A percentile compares a stretch with the other conserved stretches of the same genome.
These are phyloP conservation scores for Drosophila rhopaloa DNA, from an alignment of 1,140 invertebrate species.

Conservation along the genomic window DNA sequence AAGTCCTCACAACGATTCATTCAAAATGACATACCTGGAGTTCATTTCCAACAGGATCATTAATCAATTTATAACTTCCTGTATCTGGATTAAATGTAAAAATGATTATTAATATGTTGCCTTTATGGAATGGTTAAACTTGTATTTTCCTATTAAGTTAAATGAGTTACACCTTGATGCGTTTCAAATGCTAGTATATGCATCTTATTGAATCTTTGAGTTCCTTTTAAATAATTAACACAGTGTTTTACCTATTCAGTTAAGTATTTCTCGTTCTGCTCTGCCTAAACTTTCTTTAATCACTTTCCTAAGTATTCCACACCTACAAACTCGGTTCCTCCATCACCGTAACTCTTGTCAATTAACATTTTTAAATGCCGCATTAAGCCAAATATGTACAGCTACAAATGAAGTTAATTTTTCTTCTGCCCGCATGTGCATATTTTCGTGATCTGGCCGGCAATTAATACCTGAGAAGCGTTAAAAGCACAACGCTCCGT, in stretches of 20 bases:
- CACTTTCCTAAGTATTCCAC: conserved; percentile 16
- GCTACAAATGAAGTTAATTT: conserved; percentile 40
- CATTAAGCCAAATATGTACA: conserved; percentile 48
- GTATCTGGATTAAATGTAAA: not conserved
- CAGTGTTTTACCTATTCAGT: not conserved
- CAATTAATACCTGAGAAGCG: conserved; percentile 74
- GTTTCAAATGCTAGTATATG: too few species aligned
- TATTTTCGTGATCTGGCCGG: conserved; percentile 62
- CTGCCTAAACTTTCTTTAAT: conserved; percentile 17
- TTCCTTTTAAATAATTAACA: not conserved
- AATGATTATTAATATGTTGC: too few species aligned
- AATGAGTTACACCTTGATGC: too few species aligned
- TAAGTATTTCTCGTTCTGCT: not conserved
- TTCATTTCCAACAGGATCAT: not conserved
- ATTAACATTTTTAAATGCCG: conserved; percentile 75
- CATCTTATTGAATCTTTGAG: not conserved
- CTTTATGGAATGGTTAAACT: too few species aligned
- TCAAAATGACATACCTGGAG: not conserved
- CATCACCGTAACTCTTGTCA: conserved; percentile 25
- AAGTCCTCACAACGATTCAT: not conserved
- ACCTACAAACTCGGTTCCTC: conserved; percentile 20
- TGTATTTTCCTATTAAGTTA: too few species aligned
- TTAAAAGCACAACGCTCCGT: conserved; percentile 71
- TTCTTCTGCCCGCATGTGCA: not conserved
- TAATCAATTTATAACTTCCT: not conserved